Base-by-base conservation (phyloP, 1,140 invertebrate genomes). In the Pogonognathellus flavescens region DNA sequence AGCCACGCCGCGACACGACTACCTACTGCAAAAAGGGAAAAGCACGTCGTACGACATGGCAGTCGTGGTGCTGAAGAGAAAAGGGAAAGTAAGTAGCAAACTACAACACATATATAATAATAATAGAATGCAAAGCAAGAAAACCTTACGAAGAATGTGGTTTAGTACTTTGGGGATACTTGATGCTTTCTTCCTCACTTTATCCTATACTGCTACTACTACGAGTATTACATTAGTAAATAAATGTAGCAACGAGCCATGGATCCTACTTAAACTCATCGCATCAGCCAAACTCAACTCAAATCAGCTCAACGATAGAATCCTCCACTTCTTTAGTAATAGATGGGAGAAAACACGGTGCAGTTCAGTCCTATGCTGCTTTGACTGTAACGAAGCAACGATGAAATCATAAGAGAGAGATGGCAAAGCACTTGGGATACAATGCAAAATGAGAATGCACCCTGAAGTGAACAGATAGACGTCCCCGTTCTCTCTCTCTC, bases 381-480 rank as follows among this genome's bases (percentile, higher is more conserved):
- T 41, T 41, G 31, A 41, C 31, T 41, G 6, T 41, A 76, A 76
- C 70, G 25, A 76, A 76, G 49, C 70, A 14, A 76, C 31, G 62
- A 66, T 25, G 62, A 25, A 66, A 66, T 66, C 20, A 20, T 25
- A 66, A 13, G 25, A n/a, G 20, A 20, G 25, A 20, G n/a, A 31
- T 13, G 49, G 70, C 70, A 76, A 76, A 76, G 70, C 70, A 76
- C 70, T 76, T 49, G 70, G 70, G 70, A 76, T 41, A 76, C 25
- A 76, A 49, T 76, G 14, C 25, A 76, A 76, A 76, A 76, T 76
- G 70, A 76, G 70, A 76, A 76, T 76, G 70, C 70, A 76, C 70
- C 70, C 70, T 49, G 70, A 76, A 50, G 70, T 76, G 31, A 49
- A 50, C 41, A 76, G 31, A n/a, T 41, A 41, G 31, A 3, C 31